A percentile compares a stretch with the other conserved stretches of the same genome.
phyloP scores from a whole-genome alignment of 2,113 vertebrate genomes.

The Cyprinodon tularosa region DNA sequence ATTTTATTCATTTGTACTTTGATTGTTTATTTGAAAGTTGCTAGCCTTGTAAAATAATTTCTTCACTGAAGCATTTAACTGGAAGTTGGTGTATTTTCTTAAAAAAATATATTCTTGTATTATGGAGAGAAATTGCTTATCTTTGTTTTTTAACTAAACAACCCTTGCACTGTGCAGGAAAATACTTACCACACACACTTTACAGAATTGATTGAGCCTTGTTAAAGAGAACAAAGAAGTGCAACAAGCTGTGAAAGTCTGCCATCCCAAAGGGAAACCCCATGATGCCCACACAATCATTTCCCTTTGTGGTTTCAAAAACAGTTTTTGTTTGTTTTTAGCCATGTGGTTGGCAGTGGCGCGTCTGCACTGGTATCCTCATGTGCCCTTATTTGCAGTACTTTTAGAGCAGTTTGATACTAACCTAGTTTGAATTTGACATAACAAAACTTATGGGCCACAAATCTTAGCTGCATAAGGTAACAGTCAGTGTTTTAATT shows the following conservation, averaged over 20 bases:
- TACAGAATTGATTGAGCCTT: conserved; percentile 28
- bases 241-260: conserved; percentile 33
- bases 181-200: conserved; percentile 22
- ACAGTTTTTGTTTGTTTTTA: conserved; percentile 1
- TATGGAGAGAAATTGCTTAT: too few relatives aligned
- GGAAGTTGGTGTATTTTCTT: too few relatives aligned
- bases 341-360: neutral
- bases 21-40: too few relatives aligned
- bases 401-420: neutral
- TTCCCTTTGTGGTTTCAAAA: conserved; percentile 27
- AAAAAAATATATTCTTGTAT: too few relatives aligned
- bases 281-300: conserved; percentile 22
- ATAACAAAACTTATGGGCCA: neutral
- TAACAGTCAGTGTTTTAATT: too few relatives aligned
- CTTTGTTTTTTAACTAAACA: neutral
- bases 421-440: neutral
- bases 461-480: too few relatives aligned
- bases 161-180: conserved; percentile 1
- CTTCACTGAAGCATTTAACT: too few relatives aligned
- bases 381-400: neutral
- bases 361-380: neutral
- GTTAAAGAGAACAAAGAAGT: conserved; percentile 33
- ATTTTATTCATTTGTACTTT: too few relatives aligned
- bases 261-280: conserved; percentile 14
- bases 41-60: too few relatives aligned